These are phyloP conservation scores for Bilobella aurantiaca DNA, from an alignment of 1,140 invertebrate species.

Conservation along the genomic window DNA sequence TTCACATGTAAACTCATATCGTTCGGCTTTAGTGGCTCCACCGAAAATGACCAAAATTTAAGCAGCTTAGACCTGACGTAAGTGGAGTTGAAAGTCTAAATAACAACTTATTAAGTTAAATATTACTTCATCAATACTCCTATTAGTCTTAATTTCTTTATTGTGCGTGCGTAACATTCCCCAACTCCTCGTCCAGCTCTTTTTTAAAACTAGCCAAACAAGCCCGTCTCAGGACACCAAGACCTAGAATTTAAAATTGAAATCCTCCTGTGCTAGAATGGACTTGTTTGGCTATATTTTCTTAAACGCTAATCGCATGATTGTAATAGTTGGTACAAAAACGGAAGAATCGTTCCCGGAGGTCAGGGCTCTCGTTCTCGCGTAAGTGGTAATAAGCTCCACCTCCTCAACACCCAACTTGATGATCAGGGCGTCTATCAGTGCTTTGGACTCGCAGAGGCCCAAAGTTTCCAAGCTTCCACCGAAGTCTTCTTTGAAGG, in stretches of 20 bases:
- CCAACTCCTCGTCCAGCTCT: too few relatives aligned
- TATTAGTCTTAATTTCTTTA: too few relatives aligned
- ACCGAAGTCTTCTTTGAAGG: constrained; percentile 62
- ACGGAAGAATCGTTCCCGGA: constrained; percentile 53
- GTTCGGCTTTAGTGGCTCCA: not conserved
- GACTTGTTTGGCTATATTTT: too few relatives aligned
- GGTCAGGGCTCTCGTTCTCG: constrained; percentile 45
- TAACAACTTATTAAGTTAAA: too few relatives aligned
- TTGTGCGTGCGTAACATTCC: too few relatives aligned
- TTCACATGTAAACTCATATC: constrained; percentile 42
- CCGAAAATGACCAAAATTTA: not conserved
- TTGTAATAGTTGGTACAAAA: constrained; percentile 43
- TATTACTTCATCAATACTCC: too few relatives aligned
- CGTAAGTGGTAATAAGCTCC: constrained; percentile 44
- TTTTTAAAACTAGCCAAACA: too few relatives aligned
- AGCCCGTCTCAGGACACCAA: too few relatives aligned
- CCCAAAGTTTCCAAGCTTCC: constrained; percentile 58
- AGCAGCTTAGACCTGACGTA: not conserved
- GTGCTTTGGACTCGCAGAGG: constrained; percentile 60
- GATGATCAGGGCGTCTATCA: constrained; percentile 76
- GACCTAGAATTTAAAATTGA: too few relatives aligned
- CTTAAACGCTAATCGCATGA: too few relatives aligned
- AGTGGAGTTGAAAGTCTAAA: not conserved
- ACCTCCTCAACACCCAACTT: constrained; percentile 53
- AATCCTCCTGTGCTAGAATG: too few relatives aligned